Conservation (phyloP, 2,113 vertebrate genomes). For the Phalacrocorax pelagicus region DNA sequence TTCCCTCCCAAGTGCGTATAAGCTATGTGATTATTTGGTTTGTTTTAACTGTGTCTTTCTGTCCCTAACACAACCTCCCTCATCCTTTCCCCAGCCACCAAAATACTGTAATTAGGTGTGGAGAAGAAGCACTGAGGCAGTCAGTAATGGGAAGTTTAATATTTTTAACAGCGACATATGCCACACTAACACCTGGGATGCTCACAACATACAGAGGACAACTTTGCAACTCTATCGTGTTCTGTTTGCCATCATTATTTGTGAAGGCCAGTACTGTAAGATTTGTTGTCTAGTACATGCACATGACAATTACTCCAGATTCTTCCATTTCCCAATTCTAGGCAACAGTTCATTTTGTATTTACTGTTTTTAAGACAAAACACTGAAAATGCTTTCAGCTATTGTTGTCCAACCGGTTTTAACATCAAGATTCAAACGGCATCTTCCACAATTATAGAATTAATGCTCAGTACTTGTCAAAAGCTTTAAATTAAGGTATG, state of each 20-base stretch:
- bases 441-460: slow-evolving; percentile 11
- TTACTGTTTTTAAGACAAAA: slow-evolving; percentile 26
- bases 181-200: slow-evolving; percentile 10
- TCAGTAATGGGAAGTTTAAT: not conserved
- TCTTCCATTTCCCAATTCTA: not conserved
- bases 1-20: not conserved
- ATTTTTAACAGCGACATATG: not conserved
- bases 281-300: not conserved
- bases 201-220: slow-evolving; percentile 23
- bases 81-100: not conserved
- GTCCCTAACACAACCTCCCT: not conserved
- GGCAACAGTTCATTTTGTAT: not conserved
- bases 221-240: not conserved
- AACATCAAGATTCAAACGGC: not conserved
- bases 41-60: not conserved
- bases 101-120: not conserved
- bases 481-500: slow-evolving; percentile 14
- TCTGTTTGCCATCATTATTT: not conserved
- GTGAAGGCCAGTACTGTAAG: not conserved
- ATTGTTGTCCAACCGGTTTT: not conserved
- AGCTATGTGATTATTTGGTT: not conserved
- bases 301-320: not conserved
- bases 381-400: not conserved
- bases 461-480: slow-evolving; percentile 19
- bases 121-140: not conserved